A percentile compares a stretch with the other conserved stretches of the same genome.
Conservation (phyloP, 1,140 invertebrate genomes). For the Tetramorium simillimum region DNA sequence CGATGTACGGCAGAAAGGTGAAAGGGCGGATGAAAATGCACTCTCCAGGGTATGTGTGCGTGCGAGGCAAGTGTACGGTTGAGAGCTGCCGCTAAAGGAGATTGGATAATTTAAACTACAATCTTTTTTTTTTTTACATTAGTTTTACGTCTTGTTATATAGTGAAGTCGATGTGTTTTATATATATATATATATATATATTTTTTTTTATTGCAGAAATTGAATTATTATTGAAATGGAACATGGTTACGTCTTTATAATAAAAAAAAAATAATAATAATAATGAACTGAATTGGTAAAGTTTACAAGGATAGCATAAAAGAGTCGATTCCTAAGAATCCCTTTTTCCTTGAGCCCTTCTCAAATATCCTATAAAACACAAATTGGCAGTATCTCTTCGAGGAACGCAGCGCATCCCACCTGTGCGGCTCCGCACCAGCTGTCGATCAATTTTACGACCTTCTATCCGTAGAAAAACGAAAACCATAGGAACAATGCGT, state of each 20-base stretch:
- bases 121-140: constrained; percentile 39
- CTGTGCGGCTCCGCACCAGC: constrained; percentile 62
- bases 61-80: constrained; percentile 13
- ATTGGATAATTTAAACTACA: constrained; percentile 54
- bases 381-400: constrained; percentile 59
- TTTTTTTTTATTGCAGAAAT: neutral
- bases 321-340: constrained; percentile 31
- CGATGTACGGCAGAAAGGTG: constrained; percentile 43
- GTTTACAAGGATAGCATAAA: neutral
- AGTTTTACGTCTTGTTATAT: neutral
- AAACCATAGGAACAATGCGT: neutral
- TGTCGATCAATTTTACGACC: constrained; percentile 56
- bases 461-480: constrained; percentile 36
- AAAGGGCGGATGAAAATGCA: constrained; percentile 58
- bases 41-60: constrained; percentile 13
- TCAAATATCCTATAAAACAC: constrained; percentile 46
- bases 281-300: neutral
- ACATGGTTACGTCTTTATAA: neutral
- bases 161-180: neutral
- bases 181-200: neutral
- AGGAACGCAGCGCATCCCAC: constrained; percentile 29
- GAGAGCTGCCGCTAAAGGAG: constrained; percentile 18
- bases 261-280: constrained; percentile 7
- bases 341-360: constrained; percentile 1
- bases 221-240: neutral